phyloP scores from a whole-genome alignment of 2,888 invertebrate species.

The Agrotis segetum region DNA sequence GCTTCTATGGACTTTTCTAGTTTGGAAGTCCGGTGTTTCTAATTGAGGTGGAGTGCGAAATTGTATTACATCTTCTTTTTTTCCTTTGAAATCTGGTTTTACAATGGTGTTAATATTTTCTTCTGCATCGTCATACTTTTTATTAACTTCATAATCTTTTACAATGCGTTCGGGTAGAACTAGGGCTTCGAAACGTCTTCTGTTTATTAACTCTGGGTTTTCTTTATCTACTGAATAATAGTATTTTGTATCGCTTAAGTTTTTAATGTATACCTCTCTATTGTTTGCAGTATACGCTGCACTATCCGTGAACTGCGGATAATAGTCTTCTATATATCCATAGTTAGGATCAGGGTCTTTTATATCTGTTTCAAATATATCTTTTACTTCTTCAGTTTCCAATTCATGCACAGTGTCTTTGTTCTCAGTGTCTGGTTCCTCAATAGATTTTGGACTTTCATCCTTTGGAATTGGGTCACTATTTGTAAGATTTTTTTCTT shows the following conservation, averaged over 20 bases:
- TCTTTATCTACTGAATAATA: conserved; percentile 75
- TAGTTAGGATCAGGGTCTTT: conserved; percentile 39
- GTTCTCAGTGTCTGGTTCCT: neutral
- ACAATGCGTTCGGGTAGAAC: conserved; percentile 11
- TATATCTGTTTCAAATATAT: conserved; percentile 6
- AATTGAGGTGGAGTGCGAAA: conserved; percentile 75
- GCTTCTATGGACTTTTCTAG: conserved; percentile 73
- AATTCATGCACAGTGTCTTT: neutral
- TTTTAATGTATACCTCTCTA: conserved; percentile 70
- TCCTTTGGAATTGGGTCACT: conserved; percentile 16
- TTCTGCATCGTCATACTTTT: conserved; percentile 28
- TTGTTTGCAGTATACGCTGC: conserved; percentile 68
- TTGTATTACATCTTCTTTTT: conserved; percentile 57
- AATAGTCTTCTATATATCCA: conserved; percentile 79
- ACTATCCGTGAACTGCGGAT: conserved; percentile 81
- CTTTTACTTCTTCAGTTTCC: conserved; percentile 31
- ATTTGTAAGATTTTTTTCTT: conserved; percentile 17
- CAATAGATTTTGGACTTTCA: conserved; percentile 21
- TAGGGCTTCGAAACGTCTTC: conserved; percentile 14
- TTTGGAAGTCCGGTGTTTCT: conserved; percentile 79
- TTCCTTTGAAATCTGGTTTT: neutral
- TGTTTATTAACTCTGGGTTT: conserved; percentile 21
- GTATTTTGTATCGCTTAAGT: conserved; percentile 73
- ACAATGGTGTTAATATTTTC: neutral
- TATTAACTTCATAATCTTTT: conserved; percentile 43